Percentiles rank a stretch among this genome's conserved stretches.
Evolutionary conservation across 2,888 invertebrate species (phyloP).

Genomic region (Iphiclides podalirius): DNA sequence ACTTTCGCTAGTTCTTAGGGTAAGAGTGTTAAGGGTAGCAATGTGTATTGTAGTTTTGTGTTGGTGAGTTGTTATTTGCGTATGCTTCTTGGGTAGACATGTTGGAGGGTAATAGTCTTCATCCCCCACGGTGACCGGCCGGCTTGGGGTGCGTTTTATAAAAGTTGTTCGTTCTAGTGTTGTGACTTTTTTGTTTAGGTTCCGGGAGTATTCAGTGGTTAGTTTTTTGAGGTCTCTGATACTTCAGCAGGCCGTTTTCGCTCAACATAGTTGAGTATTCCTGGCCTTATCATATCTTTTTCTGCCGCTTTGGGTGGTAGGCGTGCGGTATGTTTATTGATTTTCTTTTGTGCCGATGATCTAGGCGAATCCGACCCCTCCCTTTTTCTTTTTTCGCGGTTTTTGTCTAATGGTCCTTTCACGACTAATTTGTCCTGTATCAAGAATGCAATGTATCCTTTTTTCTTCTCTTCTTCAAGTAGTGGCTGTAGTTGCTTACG

Average conservation of each 20-base stretch:
- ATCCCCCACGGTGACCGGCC: conserved; percentile 15
- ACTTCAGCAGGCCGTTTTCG: conserved; percentile 9
- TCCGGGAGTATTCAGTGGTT: conserved; percentile 2
- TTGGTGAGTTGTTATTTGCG: too few relatives aligned
- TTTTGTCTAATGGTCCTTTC: conserved; percentile 10
- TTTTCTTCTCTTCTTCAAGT: conserved; percentile 18
- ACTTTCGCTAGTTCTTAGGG: too few relatives aligned
- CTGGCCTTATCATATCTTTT: conserved; percentile 13
- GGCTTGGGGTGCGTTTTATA: conserved; percentile 19
- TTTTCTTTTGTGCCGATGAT: not conserved
- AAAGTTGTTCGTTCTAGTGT: conserved; percentile 11
- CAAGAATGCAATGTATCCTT: conserved; percentile 21
- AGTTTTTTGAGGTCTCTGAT: conserved; percentile 18
- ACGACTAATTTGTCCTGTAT: conserved; percentile 23
- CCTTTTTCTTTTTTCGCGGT: conserved; percentile 23
- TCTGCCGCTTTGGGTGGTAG: not conserved
- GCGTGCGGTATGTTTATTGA: not conserved
- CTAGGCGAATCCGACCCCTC: conserved; percentile 13
- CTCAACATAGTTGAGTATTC: conserved; percentile 18
- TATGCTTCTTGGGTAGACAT: not conserved
- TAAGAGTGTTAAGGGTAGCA: too few relatives aligned
- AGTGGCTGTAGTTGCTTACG: conserved; percentile 17
- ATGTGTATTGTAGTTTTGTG: too few relatives aligned
- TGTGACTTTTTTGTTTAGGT: conserved; percentile 9
- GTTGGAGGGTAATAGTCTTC: too few relatives aligned